Conservation (phyloP, 1,140 invertebrate genomes). For the Geopemphigus sp. region DNA sequence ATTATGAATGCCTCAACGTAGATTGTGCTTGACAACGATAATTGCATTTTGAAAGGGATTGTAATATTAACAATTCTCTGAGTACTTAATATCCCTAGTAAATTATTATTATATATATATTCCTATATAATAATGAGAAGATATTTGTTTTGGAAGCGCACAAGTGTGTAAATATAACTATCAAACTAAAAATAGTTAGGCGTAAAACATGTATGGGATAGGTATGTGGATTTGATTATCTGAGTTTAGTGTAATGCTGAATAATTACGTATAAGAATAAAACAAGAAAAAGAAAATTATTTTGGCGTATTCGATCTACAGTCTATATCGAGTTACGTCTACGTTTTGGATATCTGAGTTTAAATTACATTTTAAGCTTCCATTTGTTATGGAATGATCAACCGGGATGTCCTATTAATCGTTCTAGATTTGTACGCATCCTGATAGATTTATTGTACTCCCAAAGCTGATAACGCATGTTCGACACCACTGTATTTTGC, state of each 20-base stretch:
- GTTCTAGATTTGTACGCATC: slow-evolving; percentile 5
- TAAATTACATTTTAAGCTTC: slow-evolving; percentile 44
- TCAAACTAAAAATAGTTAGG: too few species aligned
- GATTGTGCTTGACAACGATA: not conserved
- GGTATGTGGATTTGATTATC: too few species aligned
- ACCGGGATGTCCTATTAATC: slow-evolving; percentile 24
- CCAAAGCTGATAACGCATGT: slow-evolving; percentile 5
- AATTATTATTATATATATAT: not conserved
- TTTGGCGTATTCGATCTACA: not conserved
- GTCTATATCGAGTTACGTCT: not conserved
- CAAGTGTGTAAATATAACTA: not conserved
- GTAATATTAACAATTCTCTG: not conserved
- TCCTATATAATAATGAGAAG: not conserved
- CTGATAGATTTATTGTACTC: not conserved
- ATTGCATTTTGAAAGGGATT: slow-evolving; percentile 14
- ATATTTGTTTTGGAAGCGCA: too few species aligned
- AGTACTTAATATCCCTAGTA: not conserved
- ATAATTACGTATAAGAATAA: too few species aligned
- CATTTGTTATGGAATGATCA: slow-evolving; percentile 28
- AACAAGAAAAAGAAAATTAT: not conserved
- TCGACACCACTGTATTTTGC: too few species aligned
- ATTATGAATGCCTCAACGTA: not conserved
- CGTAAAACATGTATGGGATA: not conserved
- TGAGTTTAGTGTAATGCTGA: too few species aligned
- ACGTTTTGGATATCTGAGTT: not conserved